A percentile compares a stretch with the other conserved stretches of the same genome.
phyloP scores from a whole-genome alignment of 2,888 invertebrate species.

The Scaptomyza caliginosa region DNA sequence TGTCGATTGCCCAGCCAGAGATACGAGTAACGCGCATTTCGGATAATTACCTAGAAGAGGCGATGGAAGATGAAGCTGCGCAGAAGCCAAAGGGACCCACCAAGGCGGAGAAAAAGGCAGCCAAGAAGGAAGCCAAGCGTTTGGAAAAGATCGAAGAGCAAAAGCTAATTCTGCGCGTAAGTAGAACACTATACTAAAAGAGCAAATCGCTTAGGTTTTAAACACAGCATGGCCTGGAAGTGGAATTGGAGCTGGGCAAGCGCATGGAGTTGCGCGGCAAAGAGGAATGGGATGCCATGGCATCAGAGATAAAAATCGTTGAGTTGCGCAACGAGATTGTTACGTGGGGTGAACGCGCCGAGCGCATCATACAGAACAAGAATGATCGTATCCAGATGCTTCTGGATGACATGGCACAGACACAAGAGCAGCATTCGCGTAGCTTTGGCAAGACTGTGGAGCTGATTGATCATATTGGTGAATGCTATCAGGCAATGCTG shows the following conservation, averaged over 20 bases:
- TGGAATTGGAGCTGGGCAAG: slow-evolving; percentile 76
- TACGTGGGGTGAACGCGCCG: slow-evolving; percentile 64
- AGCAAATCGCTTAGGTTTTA: not conserved
- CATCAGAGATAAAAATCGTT: slow-evolving; percentile 67
- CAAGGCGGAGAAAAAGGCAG: slow-evolving; percentile 60
- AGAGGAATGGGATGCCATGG: slow-evolving; percentile 75
- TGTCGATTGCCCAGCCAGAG: slow-evolving; percentile 20
- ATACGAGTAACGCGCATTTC: slow-evolving; percentile 44
- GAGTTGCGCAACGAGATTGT: slow-evolving; percentile 76
- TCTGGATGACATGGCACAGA: slow-evolving; percentile 68
- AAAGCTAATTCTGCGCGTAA: slow-evolving; percentile 67
- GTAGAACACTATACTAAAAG: too few species aligned
- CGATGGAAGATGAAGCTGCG: slow-evolving; percentile 9
- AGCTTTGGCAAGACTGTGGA: slow-evolving; percentile 66
- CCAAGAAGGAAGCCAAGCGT: slow-evolving; percentile 48
- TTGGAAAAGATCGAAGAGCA: slow-evolving; percentile 49
- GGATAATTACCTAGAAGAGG: slow-evolving; percentile 41
- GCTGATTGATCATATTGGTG: slow-evolving; percentile 76
- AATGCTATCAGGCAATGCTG: slow-evolving; percentile 67
- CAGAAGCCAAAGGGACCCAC: slow-evolving; percentile 47
- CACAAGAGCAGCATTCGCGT: slow-evolving; percentile 71
- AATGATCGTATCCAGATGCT: slow-evolving; percentile 72
- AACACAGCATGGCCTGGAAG: slow-evolving; percentile 68
- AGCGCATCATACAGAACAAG: slow-evolving; percentile 65
- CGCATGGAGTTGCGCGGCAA: slow-evolving; percentile 66